Evolutionary conservation across 2,797 vertebrate species (phyloP).

Genomic region (Petrocephalus sullivani): DNA sequence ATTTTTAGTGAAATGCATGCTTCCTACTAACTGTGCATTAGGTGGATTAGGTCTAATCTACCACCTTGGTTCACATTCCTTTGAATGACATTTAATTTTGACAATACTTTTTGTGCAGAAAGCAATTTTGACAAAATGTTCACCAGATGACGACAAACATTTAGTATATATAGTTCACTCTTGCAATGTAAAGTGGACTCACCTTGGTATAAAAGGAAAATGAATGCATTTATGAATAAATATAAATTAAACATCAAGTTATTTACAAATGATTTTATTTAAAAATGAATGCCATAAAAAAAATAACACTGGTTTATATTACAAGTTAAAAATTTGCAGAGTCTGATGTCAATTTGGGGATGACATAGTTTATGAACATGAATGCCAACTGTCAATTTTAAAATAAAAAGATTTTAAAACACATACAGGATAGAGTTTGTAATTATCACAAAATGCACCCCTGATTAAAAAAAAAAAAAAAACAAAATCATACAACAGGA

Average conservation of each 20-base stretch:
- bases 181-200: not conserved
- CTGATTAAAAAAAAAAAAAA: not conserved
- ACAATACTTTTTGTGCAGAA: not conserved
- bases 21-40: not conserved
- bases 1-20: not conserved
- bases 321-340: not conserved
- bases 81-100: not conserved
- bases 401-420: not conserved
- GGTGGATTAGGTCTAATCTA: not conserved
- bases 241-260: not conserved
- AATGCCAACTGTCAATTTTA: not conserved
- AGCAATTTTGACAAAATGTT: not conserved
- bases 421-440: not conserved
- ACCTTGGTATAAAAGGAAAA: not conserved
- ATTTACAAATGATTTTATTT: not conserved
- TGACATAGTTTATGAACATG: not conserved
- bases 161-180: not conserved
- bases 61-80: not conserved
- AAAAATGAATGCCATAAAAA: not conserved
- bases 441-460: not conserved
- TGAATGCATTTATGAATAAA: not conserved
- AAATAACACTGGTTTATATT: constrained; percentile 2
- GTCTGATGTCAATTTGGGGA: not conserved
- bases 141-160: too few relatives aligned
- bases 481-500: not conserved